These are phyloP conservation scores for Pteria penguin DNA, from an alignment of 2,888 invertebrate genomes.

Conservation along the genomic window DNA sequence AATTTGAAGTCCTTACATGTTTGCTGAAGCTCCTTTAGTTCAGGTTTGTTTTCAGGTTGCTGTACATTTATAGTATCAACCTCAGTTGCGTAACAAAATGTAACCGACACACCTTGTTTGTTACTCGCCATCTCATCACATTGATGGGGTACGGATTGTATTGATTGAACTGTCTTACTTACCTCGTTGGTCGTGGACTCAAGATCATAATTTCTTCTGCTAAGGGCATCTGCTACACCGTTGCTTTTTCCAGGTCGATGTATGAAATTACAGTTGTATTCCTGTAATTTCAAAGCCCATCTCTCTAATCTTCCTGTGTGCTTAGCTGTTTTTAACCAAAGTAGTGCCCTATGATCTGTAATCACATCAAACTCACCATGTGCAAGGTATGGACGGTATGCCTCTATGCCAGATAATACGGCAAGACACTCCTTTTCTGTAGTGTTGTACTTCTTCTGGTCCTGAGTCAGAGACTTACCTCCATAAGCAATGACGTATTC, in stretches of 20 bases:
- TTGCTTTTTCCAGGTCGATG: conserved; percentile 33
- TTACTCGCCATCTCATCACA: background rate
- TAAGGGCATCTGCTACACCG: conserved; percentile 15
- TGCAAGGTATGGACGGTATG: conserved; percentile 37
- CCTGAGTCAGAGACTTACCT: conserved; percentile 20
- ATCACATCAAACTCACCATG: conserved; percentile 30
- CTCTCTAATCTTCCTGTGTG: conserved; percentile 22
- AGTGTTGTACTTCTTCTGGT: conserved; percentile 32
- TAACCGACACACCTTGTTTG: conserved; percentile 6
- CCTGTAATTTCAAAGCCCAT: conserved; percentile 44
- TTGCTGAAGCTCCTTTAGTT: conserved; percentile 13
- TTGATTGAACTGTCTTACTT: background rate
- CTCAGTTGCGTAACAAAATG: background rate
- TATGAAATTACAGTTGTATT: conserved; percentile 26
- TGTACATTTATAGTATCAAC: background rate
- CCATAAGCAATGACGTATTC: conserved; percentile 46
- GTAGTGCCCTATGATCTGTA: conserved; percentile 47
- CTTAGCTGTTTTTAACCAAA: conserved; percentile 30
- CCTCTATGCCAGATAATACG: conserved; percentile 40
- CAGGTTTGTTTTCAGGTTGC: background rate
- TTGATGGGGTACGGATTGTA: background rate
- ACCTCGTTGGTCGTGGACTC: background rate
- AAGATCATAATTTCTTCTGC: background rate
- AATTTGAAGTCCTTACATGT: conserved; percentile 23
- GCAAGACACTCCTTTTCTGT: conserved; percentile 45